phyloP scores from a whole-genome alignment of 2,797 vertebrate species.

The Liasis olivaceus region DNA sequence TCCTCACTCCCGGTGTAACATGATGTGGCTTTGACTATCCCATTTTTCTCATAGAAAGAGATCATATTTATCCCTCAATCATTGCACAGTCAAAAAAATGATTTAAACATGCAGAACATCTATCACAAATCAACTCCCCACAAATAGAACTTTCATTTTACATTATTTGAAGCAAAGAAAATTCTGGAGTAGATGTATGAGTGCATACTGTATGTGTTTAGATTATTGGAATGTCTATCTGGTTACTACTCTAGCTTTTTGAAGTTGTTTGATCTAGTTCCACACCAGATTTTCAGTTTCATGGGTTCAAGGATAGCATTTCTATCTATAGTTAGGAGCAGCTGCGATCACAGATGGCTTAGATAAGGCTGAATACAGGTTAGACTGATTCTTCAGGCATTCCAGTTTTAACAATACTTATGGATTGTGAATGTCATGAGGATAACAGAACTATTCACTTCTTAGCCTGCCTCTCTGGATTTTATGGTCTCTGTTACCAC shows the following conservation, averaged over 20 bases:
- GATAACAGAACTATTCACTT: constrained; percentile 13
- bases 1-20: neutral
- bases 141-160: neutral
- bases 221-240: neutral
- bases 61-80: neutral
- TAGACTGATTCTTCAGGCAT: neutral
- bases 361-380: neutral
- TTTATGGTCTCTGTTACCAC: constrained; percentile 80
- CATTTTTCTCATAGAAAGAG: neutral
- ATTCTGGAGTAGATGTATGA: neutral
- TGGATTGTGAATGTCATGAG: neutral
- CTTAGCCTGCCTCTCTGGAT: constrained; percentile 82
- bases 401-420: neutral
- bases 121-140: neutral
- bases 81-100: neutral
- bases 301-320: too few relatives aligned
- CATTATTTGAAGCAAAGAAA: neutral
- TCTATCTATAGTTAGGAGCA: neutral
- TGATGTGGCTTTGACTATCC: neutral
- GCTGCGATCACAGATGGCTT: too few relatives aligned
- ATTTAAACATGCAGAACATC: neutral
- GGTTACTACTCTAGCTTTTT: neutral
- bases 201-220: neutral
- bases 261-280: neutral
- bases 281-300: neutral